Evolutionary conservation across 2,888 invertebrate species (phyloP).

Genomic region (Melangyna quadrimaculata): DNA sequence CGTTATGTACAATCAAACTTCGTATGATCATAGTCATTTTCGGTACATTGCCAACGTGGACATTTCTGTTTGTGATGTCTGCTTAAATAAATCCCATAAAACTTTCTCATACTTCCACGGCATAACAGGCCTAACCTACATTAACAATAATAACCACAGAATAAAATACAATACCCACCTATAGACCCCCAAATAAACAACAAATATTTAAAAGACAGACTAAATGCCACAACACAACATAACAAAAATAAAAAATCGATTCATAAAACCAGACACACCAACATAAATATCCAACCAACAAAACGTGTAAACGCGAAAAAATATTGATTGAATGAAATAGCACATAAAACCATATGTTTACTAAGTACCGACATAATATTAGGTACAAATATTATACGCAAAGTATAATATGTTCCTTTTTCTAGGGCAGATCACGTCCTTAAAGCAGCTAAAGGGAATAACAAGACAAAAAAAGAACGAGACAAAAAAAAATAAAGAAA

Average conservation of each 20-base stretch:
- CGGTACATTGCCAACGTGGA: too few relatives aligned
- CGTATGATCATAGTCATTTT: too few relatives aligned
- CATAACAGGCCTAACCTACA: constrained; percentile 53
- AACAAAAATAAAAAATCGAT: constrained; percentile 10
- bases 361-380: constrained; percentile 56
- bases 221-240: background rate
- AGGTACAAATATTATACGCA: constrained; percentile 29
- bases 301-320: constrained; percentile 51
- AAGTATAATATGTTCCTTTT: constrained; percentile 57
- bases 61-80: too few relatives aligned
- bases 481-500: constrained; percentile 40
- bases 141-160: constrained; percentile 33
- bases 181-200: constrained; percentile 3
- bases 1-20: too few relatives aligned
- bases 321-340: constrained; percentile 64
- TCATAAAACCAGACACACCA: background rate
- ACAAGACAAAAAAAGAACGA: constrained; percentile 18
- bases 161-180: constrained; percentile 6
- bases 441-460: background rate
- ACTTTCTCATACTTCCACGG: background rate
- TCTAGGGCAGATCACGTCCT: constrained; percentile 23
- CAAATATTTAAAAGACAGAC: constrained; percentile 6
- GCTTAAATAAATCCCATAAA: background rate
- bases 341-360: constrained; percentile 64
- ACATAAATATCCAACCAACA: background rate